Percentiles rank a stretch among this genome's conserved stretches.
Conservation (phyloP, 2,888 invertebrate genomes). For the Julus scandinavius region DNA sequence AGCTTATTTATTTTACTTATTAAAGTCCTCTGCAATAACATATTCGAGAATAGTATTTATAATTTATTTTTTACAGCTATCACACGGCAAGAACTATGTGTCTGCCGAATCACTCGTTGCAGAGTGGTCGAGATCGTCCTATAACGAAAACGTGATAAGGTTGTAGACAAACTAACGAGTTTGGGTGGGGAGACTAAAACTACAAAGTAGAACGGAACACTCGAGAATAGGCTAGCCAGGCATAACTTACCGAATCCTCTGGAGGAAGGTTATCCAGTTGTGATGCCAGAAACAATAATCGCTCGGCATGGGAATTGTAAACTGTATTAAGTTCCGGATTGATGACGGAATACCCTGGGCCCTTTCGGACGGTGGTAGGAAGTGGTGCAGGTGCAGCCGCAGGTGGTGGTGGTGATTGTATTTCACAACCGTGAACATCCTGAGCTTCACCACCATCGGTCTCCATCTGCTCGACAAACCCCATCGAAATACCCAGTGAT, state of each 20-base stretch:
- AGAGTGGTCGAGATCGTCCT: constrained; percentile 40
- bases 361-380: constrained; percentile 49
- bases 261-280: constrained; percentile 31
- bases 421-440: neutral
- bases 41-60: constrained; percentile 40
- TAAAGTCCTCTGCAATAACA: neutral
- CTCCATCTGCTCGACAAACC: constrained; percentile 55
- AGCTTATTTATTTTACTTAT: constrained; percentile 29
- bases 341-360: constrained; percentile 55
- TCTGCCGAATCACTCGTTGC: constrained; percentile 50
- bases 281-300: constrained; percentile 41
- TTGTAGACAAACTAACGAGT: neutral
- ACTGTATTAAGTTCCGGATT: constrained; percentile 52
- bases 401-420: neutral
- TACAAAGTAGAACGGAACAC: neutral
- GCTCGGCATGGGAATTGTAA: constrained; percentile 49
- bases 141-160: constrained; percentile 4
- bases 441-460: constrained; percentile 49
- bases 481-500: neutral
- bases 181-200: neutral
- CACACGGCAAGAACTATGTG: constrained; percentile 43
- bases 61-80: constrained; percentile 47
- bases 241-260: neutral
- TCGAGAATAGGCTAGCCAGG: neutral
- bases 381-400: neutral